phyloP scores from a whole-genome alignment of 92 coral and sea anemone genomes.

The Nematostella vectensis region DNA sequence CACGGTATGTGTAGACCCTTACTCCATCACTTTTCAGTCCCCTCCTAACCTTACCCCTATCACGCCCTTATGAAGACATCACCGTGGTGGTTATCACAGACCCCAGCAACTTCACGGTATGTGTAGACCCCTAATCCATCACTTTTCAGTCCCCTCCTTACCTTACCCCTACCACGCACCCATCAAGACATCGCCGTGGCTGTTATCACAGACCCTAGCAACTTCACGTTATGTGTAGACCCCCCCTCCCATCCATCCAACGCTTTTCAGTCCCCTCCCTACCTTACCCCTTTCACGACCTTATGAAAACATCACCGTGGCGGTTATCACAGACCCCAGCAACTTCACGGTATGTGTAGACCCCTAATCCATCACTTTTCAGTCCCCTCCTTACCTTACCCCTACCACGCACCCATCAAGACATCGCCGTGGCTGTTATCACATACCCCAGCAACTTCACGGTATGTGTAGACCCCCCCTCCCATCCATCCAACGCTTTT shows the following conservation, averaged over 20 bases:
- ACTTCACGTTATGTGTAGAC: constrained; percentile 66
- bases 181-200: constrained; percentile 75
- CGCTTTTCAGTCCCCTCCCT: too few relatives aligned
- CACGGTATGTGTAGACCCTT: constrained; percentile 64
- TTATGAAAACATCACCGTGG: constrained; percentile 72
- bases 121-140: too few relatives aligned
- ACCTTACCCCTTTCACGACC: too few relatives aligned
- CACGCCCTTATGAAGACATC: too few relatives aligned
- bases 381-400: constrained; percentile 26
- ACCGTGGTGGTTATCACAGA: constrained; percentile 47
- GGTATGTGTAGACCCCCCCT: too few relatives aligned
- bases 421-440: constrained; percentile 54
- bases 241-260: too few relatives aligned
- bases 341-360: constrained; percentile 71
- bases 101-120: too few relatives aligned
- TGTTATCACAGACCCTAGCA: constrained; percentile 54
- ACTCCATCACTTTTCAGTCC: too few relatives aligned
- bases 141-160: constrained; percentile 19
- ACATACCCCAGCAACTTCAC: constrained; percentile 63
- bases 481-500: too few relatives aligned
- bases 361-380: too few relatives aligned
- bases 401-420: constrained; percentile 63
- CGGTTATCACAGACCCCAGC: constrained; percentile 59
- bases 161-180: constrained; percentile 36
- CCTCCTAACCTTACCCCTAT: too few relatives aligned